Conservation (phyloP, 37 sponge, comb jelly and placozoan genomes). For the Eunapius fragilis region DNA sequence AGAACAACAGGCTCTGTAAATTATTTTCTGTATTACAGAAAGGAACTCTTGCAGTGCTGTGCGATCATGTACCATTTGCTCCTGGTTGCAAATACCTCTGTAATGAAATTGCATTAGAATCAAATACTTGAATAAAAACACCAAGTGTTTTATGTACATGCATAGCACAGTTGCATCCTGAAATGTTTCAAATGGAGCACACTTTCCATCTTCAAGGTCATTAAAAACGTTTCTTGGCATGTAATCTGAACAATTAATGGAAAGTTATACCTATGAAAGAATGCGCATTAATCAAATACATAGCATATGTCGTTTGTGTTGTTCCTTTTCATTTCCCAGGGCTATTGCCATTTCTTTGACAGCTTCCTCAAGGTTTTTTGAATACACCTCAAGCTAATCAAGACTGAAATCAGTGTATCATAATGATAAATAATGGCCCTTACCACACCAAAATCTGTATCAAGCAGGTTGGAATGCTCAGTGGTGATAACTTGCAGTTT, state of each 20-base stretch:
- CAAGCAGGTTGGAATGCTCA: not conserved
- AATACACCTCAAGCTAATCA: conserved; percentile 7
- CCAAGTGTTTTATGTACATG: not conserved
- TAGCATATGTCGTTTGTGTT: not conserved
- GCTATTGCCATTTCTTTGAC: not conserved
- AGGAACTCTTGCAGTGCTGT: not conserved
- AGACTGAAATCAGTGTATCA: not conserved
- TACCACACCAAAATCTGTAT: conserved; percentile 2
- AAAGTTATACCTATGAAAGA: too few species aligned
- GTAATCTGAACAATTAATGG: not conserved
- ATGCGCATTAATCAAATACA: not conserved
- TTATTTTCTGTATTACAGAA: not conserved
- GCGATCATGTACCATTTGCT: not conserved
- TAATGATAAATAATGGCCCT: not conserved
- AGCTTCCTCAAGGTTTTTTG: conserved; percentile 3
- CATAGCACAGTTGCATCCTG: not conserved
- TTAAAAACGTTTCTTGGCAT: not conserved
- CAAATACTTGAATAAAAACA: not conserved
- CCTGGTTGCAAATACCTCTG: not conserved
- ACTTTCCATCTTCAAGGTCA: not conserved
- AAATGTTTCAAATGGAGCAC: not conserved
- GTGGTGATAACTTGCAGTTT: not conserved
- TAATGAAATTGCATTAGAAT: not conserved
- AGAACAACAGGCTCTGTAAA: not conserved
- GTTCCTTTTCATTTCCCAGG: conserved; percentile 3